Evolutionary conservation across 2,113 vertebrate species (phyloP).

Genomic region (Romanogobio albipinnatus): DNA sequence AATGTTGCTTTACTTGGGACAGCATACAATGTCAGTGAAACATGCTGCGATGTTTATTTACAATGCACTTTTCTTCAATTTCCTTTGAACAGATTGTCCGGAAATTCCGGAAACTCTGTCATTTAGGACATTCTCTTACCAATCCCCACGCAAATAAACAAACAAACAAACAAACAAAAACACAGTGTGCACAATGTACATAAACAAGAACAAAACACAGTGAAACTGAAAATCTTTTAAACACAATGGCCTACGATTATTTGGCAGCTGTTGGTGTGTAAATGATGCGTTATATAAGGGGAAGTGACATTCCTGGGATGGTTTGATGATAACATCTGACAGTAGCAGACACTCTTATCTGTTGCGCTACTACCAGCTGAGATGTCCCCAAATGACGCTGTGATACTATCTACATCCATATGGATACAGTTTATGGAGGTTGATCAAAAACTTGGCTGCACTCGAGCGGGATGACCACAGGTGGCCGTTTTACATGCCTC

Average conservation of each 20-base stretch:
- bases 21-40: neutral
- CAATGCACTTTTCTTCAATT: constrained; percentile 9
- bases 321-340: neutral
- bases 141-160: neutral
- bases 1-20: neutral
- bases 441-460: constrained; percentile 10
- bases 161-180: constrained; percentile 34
- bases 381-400: neutral
- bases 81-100: constrained; percentile 28
- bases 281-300: neutral
- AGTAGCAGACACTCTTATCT: constrained; percentile 22
- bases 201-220: neutral
- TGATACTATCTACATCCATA: constrained; percentile 2
- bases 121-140: constrained; percentile 14
- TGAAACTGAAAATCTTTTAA: neutral
- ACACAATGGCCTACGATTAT: neutral
- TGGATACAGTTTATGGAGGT: constrained; percentile 17
- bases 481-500: neutral
- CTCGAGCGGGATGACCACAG: neutral
- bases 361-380: neutral
- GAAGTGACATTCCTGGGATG: constrained; percentile 17
- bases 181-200: neutral
- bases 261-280: neutral
- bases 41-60: constrained; percentile 19
- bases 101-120: constrained; percentile 44